Evolutionary conservation across 2,113 vertebrate genomes (phyloP), one percentile per base, ranked within the genome.

Genomic region (Loxodonta africana): DNA sequence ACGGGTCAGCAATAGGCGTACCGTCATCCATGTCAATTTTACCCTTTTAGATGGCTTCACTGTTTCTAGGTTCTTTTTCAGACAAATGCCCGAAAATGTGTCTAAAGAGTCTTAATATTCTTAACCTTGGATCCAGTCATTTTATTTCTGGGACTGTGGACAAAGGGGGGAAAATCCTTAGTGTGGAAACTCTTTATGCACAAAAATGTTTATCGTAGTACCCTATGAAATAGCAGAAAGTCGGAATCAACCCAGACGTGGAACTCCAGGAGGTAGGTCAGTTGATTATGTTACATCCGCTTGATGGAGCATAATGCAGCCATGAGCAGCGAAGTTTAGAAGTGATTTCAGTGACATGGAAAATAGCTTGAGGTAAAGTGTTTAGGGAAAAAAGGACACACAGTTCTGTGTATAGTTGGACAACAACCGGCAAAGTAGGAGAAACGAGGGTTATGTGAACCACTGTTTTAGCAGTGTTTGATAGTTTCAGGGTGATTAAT

Each of bases 1-100:
- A 63, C 0, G 1, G 11, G 1, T 25, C 41, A 37, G 25, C 4
- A 6, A 0, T 0, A 20, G 48, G 37, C 28, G 1, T 8, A 3
- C 21, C 1, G 6, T 23, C 37, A 8, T 60, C 28, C 4, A 4
- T 26, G 67, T 26, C 21, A 28, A 1, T 65, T 84, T 81, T n/a
- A 7, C 44, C 51, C 28, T 0, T 30, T 51, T 23, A 30, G 1
- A 46, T 11, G 7, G 17, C 51, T 46, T 83, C n/a, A 2, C 3
- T 18, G 10, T 28, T 77, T 17, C 8, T 17, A 9, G 33, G 37
- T 6, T 53, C 28, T 26, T 74, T 6, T 80, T 60, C 41, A 46
- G 48, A 67, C 28, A 33, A 37, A 44, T 51, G 23, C 67, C 33
- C 46, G 48, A 76, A 77, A 46, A 74, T 67, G 15, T 81, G 12